Conservation (phyloP, 1,140 invertebrate genomes). For the Heliconius himera region DNA sequence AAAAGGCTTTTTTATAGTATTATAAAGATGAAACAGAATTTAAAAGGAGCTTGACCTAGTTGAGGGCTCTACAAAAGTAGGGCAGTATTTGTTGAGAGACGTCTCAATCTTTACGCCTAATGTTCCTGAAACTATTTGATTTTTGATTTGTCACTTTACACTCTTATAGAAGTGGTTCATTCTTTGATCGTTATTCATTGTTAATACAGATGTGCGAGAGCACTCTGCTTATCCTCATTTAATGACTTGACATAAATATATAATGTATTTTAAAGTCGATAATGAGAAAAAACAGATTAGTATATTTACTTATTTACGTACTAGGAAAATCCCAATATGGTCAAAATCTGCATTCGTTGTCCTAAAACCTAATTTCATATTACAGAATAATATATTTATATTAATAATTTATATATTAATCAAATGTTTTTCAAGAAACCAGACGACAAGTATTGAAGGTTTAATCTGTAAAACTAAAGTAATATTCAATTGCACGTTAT, state of each 20-base stretch:
- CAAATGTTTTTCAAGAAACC: too few species aligned
- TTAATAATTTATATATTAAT: neutral
- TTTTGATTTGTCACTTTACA: neutral
- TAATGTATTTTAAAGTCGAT: constrained; percentile 35
- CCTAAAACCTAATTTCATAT: neutral
- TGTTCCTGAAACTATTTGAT: neutral
- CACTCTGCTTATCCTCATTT: constrained; percentile 41
- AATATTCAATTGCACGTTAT: too few species aligned
- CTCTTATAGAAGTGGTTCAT: neutral
- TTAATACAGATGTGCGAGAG: constrained; percentile 37
- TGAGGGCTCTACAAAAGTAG: neutral
- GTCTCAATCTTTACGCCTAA: neutral
- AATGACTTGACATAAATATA: constrained; percentile 46
- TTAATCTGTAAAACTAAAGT: too few species aligned
- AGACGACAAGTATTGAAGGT: neutral
- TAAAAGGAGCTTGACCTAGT: neutral
- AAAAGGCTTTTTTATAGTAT: too few species aligned
- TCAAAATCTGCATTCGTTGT: neutral
- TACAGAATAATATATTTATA: neutral
- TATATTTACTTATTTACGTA: constrained; percentile 4
- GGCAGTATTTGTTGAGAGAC: neutral
- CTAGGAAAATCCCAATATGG: constrained; percentile 21
- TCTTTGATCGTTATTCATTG: constrained; percentile 1
- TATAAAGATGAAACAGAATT: neutral
- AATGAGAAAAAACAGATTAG: constrained; percentile 24